Base-by-base conservation (phyloP, 2,888 invertebrate genomes). In the Eupeodes latifasciatus region DNA sequence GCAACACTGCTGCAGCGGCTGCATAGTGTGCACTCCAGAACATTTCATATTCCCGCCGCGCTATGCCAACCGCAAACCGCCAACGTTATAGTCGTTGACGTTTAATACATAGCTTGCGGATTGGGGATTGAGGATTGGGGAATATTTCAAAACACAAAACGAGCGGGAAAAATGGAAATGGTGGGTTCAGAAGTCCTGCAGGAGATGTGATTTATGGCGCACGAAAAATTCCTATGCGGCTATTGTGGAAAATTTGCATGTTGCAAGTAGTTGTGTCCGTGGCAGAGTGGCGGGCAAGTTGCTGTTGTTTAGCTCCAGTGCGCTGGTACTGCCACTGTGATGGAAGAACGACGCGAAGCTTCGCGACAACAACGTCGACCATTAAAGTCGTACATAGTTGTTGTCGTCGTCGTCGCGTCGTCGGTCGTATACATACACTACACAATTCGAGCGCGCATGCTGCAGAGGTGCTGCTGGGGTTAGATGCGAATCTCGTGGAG, bases 141-240 rank as follows among this genome's bases (percentile, higher is more conserved):
- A 84, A 81, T 77, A 85, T 77, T 81, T 64, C 76, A 76, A 72
- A 76, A 81, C 51, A 75, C 64, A 69, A 74, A 83, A 75, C 75
- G 59, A 67, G 71, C 57, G 57, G 79, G 69, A 53, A 69, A 82
- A 83, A 85, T 81, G 85, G 81, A 85, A 85, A 88, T 88, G 81
- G 78, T 81, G 88, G 75, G 85, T 88, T 88, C 88, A 88, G 85
- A 85, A 88, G 88, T 88, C 88, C 88, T 88, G 81, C 88, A 88
- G 88, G 88, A 88, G 88, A 88, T 88, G 88, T 88, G 88, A 88
- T 88, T 88, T 88, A 88, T 88, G 88, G 88, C 88, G 81, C 88
- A 88, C 88, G 88, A 88, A 88, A 84, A 80, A 78, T 88, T 85
- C 85, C 88, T 84, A 85, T 85, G 81, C 82, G 69, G 64, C 88